Base-by-base conservation (phyloP, 2,888 invertebrate species). In the Priocnemis perturbator region DNA sequence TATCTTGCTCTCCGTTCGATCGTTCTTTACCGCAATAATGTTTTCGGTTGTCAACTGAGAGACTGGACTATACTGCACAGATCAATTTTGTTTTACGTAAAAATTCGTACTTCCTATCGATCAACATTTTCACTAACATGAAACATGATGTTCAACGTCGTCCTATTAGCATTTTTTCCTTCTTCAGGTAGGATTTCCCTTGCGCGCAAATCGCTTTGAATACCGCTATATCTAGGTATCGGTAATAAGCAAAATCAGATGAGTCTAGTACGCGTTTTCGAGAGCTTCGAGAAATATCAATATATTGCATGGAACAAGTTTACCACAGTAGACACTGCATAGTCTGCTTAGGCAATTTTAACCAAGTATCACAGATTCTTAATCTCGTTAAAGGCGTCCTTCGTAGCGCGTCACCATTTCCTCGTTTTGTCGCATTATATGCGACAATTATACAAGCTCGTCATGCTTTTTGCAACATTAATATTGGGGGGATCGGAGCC, bases 301-400 rank as follows among this genome's bases (percentile, higher is more conserved):
- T 61, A 20, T 50, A 63, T 50, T 21, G 19, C 55, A 52, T 64
- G 63, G 63, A 74, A 70, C 63, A 68, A 21, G 58, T 63, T 66
- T 48, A 44, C 48, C 44, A 57, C 19, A 48, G 48, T 59, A 21
- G 67, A 64, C 57, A 53, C 62, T 57, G 64, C 44, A 62, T 60
- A 61, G 71, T 64, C 37, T 62, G 21, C 60, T 65, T 65, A 66
- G 65, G 71, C 58, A 56, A 67, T 73, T 69, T 72, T 69, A 68
- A 68, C 21, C 59, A 59, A 66, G 37, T 64, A 75, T 73, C 73
- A 75, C 73, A 76, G 70, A 76, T 73, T 73, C 64, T 71, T 64
- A 71, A 73, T 71, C 58, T 63, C n/a, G 60, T 61, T 60, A 73
- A 75, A 73, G 55, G 64, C 30, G 26, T 37, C 7, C 37, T 37